Conservation (phyloP, 2,888 invertebrate species). For the Lutraria lutraria region DNA sequence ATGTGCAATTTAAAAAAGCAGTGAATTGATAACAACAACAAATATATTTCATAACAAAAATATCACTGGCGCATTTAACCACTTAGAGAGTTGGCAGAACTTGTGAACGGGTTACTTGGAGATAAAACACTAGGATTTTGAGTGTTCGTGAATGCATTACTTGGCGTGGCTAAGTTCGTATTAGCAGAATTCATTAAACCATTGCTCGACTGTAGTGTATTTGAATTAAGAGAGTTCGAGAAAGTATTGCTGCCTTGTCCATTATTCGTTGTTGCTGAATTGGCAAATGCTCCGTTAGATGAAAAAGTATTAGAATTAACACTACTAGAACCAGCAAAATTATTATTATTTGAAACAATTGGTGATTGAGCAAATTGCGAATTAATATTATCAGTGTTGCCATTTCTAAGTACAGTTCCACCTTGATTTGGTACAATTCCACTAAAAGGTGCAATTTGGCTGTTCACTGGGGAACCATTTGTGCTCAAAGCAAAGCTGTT, state of each 20-base stretch:
- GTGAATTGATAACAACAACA: not conserved
- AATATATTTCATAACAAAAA: not conserved
- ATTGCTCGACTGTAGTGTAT: not conserved
- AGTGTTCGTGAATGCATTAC: constrained; percentile 15
- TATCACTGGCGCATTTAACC: not conserved
- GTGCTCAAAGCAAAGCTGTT: constrained; percentile 55
- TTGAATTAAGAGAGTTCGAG: not conserved
- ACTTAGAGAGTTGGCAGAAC: not conserved
- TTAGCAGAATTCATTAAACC: constrained; percentile 18
- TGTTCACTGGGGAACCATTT: constrained; percentile 33
- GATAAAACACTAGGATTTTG: not conserved
- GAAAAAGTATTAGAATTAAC: not conserved
- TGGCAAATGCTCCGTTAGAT: not conserved
- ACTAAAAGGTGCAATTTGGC: constrained; percentile 33
- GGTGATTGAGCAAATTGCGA: not conserved
- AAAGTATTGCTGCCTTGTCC: not conserved
- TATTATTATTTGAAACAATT: constrained; percentile 12
- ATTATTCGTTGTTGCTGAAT: not conserved
- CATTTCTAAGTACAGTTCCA: constrained; percentile 20
- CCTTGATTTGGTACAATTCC: constrained; percentile 32
- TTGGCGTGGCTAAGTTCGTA: not conserved
- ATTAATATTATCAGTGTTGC: not conserved
- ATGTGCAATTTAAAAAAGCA: not conserved
- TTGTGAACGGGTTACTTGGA: not conserved
- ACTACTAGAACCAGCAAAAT: not conserved